Base-by-base conservation (phyloP, 2,797 vertebrate species). In the Ficedula albicollis region DNA sequence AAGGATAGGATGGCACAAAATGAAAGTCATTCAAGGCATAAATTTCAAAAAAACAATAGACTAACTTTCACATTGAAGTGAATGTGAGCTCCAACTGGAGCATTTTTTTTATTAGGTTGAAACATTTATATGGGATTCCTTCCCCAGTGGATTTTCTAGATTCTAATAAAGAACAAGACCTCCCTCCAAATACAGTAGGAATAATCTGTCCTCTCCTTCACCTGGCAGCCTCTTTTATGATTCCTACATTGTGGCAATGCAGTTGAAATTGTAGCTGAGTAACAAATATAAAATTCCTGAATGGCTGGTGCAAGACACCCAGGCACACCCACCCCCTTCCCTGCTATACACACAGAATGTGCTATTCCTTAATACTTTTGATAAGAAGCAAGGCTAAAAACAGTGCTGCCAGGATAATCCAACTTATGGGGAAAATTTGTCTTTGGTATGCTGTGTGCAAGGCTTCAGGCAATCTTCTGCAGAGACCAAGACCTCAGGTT, bases 41-140 rank as follows among this genome's bases (percentile, higher is more conserved):
- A 49, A 20, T 83, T 59, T 19, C 1, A 20, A 44, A 78, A 78
- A 68, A 58, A 11, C 8, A 41, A 62, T 11, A 95, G 46, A 87
- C 64, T 51, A 68, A 89, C 68, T 91, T 93, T 84, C 91, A 96
- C 60, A 83, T 1, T 77, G 84, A 91, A 87, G 64, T 87, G 89
- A 96, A 89, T 34, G 64, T 64, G 84, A 92, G 72, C 44, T 80
- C 52, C 78, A 92, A 85, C 11, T 72, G 32, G 10, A 92, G 62
- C 41, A 54, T 27, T 58, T 59, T 68, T 87, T 89, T 90, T 64
- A 66, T 74, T 67, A 54, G 27, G 39, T 36, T 92, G 68, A 68
- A 87, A 79, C 30, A 74, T 41, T 85, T 91, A 77, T 51, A 89
- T 14, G 34, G 34, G 49, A 89, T 87, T 89, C 51, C 46, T 84